phyloP scores from a whole-genome alignment of 2,113 vertebrate species.

The Xenus cinereus region DNA sequence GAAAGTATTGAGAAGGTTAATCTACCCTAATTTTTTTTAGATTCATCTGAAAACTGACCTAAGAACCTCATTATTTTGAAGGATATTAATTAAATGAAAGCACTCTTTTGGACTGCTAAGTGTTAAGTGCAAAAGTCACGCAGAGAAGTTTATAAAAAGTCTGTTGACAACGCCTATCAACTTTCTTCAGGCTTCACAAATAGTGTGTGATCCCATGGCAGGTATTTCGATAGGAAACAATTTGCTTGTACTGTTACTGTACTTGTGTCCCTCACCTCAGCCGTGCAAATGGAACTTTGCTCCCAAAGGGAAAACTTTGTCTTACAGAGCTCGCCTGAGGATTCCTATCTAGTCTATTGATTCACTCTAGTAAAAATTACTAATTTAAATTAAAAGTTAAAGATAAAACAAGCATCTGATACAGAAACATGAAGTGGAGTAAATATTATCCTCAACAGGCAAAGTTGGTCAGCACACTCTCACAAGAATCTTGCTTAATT shows the following conservation, averaged over 20 bases:
- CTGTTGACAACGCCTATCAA: background rate
- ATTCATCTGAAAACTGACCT: background rate
- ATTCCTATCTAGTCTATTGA: background rate
- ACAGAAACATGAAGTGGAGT: background rate
- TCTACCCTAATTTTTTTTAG: background rate
- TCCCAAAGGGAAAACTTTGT: background rate
- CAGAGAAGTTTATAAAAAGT: background rate
- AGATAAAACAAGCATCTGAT: background rate
- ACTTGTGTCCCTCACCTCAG: background rate
- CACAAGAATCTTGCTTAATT: background rate
- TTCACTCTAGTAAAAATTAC: background rate
- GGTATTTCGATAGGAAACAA: background rate
- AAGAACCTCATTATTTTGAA: background rate
- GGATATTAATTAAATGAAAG: background rate
- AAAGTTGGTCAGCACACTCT: background rate
- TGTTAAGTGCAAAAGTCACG: accelerated
- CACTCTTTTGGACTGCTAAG: background rate
- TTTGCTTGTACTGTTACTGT: accelerated
- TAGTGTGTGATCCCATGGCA: background rate
- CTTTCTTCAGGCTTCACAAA: background rate
- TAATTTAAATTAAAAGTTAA: background rate
- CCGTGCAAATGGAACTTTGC: background rate
- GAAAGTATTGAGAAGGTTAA: background rate
- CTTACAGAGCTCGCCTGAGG: background rate
- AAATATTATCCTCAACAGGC: background rate